Conservation (phyloP, 2,797 vertebrate genomes). For the Periophthalmus magnuspinnatus region DNA sequence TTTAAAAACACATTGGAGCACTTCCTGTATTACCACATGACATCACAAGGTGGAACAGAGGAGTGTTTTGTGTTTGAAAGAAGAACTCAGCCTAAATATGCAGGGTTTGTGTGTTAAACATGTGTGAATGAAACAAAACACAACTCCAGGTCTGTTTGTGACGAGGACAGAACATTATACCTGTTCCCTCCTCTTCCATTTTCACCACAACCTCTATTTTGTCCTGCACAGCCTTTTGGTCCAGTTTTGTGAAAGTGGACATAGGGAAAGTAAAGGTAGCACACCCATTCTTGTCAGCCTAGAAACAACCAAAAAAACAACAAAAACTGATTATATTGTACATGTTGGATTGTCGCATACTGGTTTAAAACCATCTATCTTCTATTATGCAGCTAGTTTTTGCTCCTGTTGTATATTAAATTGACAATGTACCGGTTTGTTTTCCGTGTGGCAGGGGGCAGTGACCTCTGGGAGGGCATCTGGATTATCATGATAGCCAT, state of each 20-base stretch:
- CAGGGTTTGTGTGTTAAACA: no score
- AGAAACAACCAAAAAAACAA: neutral
- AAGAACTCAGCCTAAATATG: no score
- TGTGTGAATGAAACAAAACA: no score
- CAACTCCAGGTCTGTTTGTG: no score
- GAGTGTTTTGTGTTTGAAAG: no score
- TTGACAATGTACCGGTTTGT: neutral
- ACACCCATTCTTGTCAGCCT: constrained; percentile 53
- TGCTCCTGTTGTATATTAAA: no score
- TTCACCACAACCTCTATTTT: constrained; percentile 1
- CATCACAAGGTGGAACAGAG: no score
- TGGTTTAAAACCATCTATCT: neutral
- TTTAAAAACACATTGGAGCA: no score
- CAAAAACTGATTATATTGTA: neutral
- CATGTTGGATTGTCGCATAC: neutral
- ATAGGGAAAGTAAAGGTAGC: constrained; percentile 39
- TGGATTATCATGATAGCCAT: no score
- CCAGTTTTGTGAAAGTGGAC: constrained; percentile 33
- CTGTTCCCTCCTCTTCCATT: constrained; percentile 66
- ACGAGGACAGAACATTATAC: constrained; percentile 7
- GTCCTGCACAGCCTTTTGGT: neutral
- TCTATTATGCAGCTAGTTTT: neutral
- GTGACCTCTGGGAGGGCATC: neutral
- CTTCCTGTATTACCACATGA: no score
- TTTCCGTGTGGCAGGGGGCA: constrained; percentile 28